Percentiles rank a stretch among this genome's conserved stretches.
These are phyloP conservation scores for Pollenia labialis DNA, from an alignment of 2,888 invertebrate species.

Conservation along the genomic window DNA sequence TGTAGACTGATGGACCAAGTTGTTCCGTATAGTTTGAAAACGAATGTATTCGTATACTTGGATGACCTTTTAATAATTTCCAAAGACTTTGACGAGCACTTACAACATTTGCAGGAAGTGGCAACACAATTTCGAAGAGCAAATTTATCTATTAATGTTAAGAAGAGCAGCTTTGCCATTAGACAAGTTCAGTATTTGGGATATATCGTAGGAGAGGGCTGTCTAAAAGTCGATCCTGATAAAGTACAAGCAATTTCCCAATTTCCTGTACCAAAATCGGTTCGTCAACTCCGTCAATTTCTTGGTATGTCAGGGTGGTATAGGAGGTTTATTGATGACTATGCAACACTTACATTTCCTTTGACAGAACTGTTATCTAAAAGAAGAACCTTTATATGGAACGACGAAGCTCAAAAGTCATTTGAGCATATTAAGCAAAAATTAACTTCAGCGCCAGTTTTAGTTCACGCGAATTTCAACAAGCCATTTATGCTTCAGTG, in stretches of 20 bases:
- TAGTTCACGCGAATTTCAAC: background rate
- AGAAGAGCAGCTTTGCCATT: constrained; percentile 3
- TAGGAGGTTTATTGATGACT: constrained; percentile 23
- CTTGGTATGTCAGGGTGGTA: constrained; percentile 12
- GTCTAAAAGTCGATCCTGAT: constrained; percentile 8
- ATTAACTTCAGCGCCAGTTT: background rate
- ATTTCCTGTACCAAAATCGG: constrained; percentile 3
- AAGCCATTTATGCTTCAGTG: background rate
- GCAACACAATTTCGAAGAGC: constrained; percentile 13
- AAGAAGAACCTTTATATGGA: background rate
- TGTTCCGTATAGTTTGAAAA: constrained; percentile 17
- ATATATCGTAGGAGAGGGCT: constrained; percentile 9
- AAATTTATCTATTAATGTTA: background rate
- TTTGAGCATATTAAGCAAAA: constrained; percentile 1
- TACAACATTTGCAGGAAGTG: constrained; percentile 19
- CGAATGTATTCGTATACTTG: constrained; percentile 23
- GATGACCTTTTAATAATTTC: constrained; percentile 11
- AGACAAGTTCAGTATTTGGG: background rate
- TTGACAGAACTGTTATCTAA: constrained; percentile 2
- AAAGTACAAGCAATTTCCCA: background rate
- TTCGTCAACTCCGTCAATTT: background rate
- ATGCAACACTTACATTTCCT: background rate
- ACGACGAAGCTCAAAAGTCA: background rate
- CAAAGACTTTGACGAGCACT: constrained; percentile 9
- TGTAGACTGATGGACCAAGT: constrained; percentile 31